phyloP scores from a whole-genome alignment of 2,113 vertebrate species.

The Regulus satrapa region DNA sequence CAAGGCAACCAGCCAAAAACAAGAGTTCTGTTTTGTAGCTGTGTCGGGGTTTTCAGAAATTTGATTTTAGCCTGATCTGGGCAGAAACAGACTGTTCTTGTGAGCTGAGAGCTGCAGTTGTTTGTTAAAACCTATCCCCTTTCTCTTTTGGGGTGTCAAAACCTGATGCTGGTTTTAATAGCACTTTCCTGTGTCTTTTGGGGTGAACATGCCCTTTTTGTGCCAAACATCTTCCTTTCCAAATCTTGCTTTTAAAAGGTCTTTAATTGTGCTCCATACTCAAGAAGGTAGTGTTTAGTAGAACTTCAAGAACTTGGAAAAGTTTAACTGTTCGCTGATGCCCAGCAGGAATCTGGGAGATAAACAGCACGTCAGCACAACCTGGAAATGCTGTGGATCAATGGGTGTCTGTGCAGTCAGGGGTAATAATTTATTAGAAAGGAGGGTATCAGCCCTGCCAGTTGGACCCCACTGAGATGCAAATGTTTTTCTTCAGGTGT shows the following conservation, averaged over 20 bases:
- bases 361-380: not conserved
- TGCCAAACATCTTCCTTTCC: not conserved
- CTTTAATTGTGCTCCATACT: not conserved
- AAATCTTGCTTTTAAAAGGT: not conserved
- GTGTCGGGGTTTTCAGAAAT: not conserved
- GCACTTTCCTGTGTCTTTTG: not conserved
- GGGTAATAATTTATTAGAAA: not conserved
- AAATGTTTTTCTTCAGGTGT: not conserved
- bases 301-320: not conserved
- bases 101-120: not conserved
- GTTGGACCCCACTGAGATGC: not conserved
- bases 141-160: not conserved
- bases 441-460: not conserved
- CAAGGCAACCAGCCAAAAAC: slow-evolving; percentile 4
- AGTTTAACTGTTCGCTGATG: not conserved
- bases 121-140: not conserved
- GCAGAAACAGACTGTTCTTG: not conserved
- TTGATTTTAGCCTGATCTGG: not conserved
- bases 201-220: not conserved
- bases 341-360: not conserved
- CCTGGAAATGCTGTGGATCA: not conserved
- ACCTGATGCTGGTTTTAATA: not conserved
- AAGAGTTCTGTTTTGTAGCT: slow-evolving; percentile 15
- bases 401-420: not conserved
- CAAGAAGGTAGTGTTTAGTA: not conserved